Conservation (phyloP, 2,888 invertebrate species). For the Orchesella flavescens region DNA sequence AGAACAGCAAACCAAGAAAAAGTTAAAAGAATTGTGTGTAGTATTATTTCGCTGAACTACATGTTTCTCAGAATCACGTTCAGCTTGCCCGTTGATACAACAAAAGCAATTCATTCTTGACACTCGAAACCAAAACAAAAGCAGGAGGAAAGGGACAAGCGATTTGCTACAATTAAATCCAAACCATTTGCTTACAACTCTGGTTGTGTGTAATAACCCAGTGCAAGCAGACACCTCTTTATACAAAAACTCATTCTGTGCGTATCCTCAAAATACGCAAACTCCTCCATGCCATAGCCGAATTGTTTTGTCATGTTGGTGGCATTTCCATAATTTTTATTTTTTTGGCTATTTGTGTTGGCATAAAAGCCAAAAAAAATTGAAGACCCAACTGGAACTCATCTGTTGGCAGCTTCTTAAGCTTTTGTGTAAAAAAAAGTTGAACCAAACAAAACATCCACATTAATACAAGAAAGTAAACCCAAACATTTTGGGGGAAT, state of each 20-base stretch:
- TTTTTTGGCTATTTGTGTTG: conserved; percentile 25
- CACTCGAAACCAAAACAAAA: conserved; percentile 48
- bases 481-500: neutral
- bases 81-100: conserved; percentile 1
- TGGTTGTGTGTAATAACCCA: no score
- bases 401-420: conserved; percentile 51
- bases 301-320: neutral
- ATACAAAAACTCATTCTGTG: no score
- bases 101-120: conserved; percentile 44
- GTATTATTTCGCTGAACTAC: neutral
- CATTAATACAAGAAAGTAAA: neutral
- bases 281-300: neutral
- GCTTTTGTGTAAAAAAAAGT: conserved; percentile 13
- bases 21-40: neutral
- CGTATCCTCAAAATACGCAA: neutral
- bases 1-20: neutral
- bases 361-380: conserved; percentile 34
- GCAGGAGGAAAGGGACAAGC: conserved; percentile 10
- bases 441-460: conserved; percentile 24
- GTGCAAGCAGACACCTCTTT: no score
- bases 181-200: neutral
- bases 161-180: conserved; percentile 26
- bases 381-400: conserved; percentile 44
- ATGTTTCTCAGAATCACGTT: neutral
- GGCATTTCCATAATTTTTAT: neutral